phyloP scores from a whole-genome alignment of 2,113 vertebrate genomes.

The Sinocyclocheilus maitianheensis region DNA sequence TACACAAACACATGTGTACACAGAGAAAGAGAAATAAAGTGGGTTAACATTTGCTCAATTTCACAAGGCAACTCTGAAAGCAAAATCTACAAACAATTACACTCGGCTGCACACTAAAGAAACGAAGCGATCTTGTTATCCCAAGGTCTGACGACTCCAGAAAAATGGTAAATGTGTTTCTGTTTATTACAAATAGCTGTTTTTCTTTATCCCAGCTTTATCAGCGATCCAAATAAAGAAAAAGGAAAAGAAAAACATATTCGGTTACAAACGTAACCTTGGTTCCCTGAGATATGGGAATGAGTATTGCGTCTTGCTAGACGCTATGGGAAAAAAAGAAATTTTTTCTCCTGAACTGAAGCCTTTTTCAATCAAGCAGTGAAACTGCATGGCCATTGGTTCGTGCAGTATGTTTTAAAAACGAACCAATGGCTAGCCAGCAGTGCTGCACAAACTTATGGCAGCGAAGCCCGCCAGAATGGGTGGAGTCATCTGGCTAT shows the following conservation, averaged over 20 bases:
- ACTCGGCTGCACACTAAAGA: slow-evolving; percentile 58
- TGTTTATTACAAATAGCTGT: neutral
- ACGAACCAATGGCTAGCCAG: too few relatives aligned
- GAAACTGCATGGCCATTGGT: too few relatives aligned
- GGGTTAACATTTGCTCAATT: slow-evolving; percentile 58
- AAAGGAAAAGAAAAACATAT: neutral
- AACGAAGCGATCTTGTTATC: slow-evolving; percentile 26
- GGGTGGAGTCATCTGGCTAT: too few relatives aligned
- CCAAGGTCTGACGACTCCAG: slow-evolving; percentile 36
- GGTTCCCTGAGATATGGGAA: too few relatives aligned
- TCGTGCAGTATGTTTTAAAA: too few relatives aligned
- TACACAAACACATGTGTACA: slow-evolving; percentile 52
- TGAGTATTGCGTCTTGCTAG: too few relatives aligned
- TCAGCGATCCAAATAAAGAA: neutral
- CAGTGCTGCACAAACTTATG: too few relatives aligned
- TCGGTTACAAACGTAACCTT: too few relatives aligned
- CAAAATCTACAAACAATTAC: slow-evolving; percentile 60
- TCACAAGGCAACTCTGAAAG: slow-evolving; percentile 60
- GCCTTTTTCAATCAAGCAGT: too few relatives aligned
- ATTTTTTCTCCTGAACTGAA: too few relatives aligned
- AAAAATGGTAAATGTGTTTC: slow-evolving; percentile 49
- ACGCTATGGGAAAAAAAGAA: too few relatives aligned
- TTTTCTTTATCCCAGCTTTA: neutral
- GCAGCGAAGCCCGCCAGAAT: too few relatives aligned
- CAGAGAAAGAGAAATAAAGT: slow-evolving; percentile 45